phyloP scores from a whole-genome alignment of 2,888 invertebrate species.

The Acrocera orbiculus region DNA sequence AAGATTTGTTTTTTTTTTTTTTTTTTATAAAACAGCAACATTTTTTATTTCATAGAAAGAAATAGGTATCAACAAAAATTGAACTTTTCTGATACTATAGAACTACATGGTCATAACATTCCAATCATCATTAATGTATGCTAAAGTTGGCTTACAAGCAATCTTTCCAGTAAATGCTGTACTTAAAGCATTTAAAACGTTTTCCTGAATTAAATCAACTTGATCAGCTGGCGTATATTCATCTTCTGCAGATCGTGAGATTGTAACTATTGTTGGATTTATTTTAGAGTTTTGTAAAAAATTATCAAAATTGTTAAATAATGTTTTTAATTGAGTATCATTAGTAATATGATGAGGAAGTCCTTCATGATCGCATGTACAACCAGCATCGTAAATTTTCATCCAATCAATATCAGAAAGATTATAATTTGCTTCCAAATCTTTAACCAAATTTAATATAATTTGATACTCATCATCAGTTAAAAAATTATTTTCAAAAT shows the following conservation, averaged over 20 bases:
- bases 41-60: no score
- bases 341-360: conserved; percentile 70
- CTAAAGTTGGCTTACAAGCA: conserved; percentile 20
- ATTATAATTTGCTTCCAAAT: conserved; percentile 37
- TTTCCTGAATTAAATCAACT: conserved; percentile 60
- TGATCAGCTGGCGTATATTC: conserved; percentile 76
- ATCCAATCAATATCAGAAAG: conserved; percentile 58
- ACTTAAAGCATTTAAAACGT: conserved; percentile 41
- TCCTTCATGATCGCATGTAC: conserved; percentile 68
- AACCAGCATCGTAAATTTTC: conserved; percentile 69
- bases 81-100: no score
- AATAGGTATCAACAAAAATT: no score
- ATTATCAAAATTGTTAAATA: conserved; percentile 38
- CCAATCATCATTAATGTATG: conserved; percentile 28
- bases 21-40: no score
- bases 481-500: conserved; percentile 19
- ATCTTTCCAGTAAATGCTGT: conserved; percentile 23
- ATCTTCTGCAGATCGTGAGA: conserved; percentile 71
- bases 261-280: conserved; percentile 51
- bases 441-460: conserved; percentile 33
- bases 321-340: conserved; percentile 44
- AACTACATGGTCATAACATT: conserved; percentile 29
- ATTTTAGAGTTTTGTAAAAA: conserved; percentile 38
- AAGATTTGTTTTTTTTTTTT: no score
- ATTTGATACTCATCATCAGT: conserved; percentile 16